Conservation (phyloP, 2,113 vertebrate species). For the Ivindomyrus marchei region DNA sequence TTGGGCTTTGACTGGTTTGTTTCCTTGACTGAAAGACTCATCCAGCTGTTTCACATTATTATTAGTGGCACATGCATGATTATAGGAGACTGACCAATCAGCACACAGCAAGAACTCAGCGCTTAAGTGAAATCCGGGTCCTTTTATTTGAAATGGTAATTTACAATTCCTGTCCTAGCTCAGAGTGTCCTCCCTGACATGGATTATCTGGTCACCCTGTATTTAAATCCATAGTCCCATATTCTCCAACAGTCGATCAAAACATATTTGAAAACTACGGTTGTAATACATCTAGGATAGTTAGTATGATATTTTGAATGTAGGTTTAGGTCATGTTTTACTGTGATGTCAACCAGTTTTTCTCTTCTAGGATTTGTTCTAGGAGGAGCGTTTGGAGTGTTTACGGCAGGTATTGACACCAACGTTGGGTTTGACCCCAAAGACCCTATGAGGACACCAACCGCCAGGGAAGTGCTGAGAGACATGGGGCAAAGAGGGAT, state of each 20-base stretch:
- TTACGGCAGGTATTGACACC: constrained; percentile 93
- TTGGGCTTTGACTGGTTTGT: too few species aligned
- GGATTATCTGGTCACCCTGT: too few species aligned
- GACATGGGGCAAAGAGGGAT: constrained; percentile 97
- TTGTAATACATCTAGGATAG: background rate
- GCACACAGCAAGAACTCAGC: too few species aligned
- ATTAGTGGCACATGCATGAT: too few species aligned
- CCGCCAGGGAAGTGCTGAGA: constrained; percentile 86
- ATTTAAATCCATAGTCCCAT: background rate
- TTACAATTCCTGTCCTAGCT: too few species aligned
- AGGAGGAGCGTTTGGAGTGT: constrained; percentile 90
- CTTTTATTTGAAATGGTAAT: too few species aligned
- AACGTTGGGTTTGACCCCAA: constrained; percentile 95
- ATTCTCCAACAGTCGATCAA: background rate
- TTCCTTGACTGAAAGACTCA: too few species aligned
- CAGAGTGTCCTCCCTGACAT: too few species aligned
- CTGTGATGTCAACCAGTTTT: background rate
- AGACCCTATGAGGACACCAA: constrained; percentile 84
- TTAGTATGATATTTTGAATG: background rate
- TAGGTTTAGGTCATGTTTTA: background rate
- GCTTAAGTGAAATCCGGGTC: too few species aligned
- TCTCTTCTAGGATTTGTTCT: constrained; percentile 78
- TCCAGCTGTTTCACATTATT: too few species aligned
- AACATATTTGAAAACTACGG: background rate
- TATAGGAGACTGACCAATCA: too few species aligned